These are phyloP conservation scores for Dorcus hopei DNA, from an alignment of 2,888 invertebrate species.

Conservation along the genomic window DNA sequence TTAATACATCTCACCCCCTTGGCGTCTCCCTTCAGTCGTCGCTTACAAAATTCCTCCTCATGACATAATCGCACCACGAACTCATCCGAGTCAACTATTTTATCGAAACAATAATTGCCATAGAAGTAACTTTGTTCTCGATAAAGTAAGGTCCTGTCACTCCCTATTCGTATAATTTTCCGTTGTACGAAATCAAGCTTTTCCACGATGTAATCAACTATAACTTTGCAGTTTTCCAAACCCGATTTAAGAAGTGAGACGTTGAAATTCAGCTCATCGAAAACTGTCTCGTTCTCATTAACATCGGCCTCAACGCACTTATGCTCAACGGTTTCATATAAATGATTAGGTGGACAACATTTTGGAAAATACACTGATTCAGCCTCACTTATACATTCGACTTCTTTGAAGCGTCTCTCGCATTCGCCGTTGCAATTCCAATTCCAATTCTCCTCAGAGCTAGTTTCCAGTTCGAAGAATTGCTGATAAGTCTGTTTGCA, in stretches of 20 bases:
- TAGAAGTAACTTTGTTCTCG: conserved; percentile 1
- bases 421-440: neutral
- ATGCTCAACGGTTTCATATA: conserved; percentile 19
- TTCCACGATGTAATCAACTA: conserved; percentile 24
- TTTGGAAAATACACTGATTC: conserved; percentile 18
- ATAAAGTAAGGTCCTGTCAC: conserved; percentile 1
- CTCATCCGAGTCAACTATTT: conserved; percentile 14
- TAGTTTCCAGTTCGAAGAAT: too few relatives aligned
- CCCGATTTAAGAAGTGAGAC: conserved; percentile 31
- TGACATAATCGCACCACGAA: conserved; percentile 31
- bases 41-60: conserved; percentile 19
- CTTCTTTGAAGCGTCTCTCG: neutral
- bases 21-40: neutral
- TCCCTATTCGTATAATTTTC: neutral
- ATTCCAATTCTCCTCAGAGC: neutral
- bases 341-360: conserved; percentile 24
- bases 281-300: conserved; percentile 1
- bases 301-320: conserved; percentile 15
- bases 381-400: neutral
- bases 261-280: conserved; percentile 11
- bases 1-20: conserved; percentile 43
- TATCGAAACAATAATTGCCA: conserved; percentile 29
- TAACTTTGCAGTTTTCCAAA: conserved; percentile 32
- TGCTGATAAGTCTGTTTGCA: too few relatives aligned
- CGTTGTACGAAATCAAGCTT: neutral